These are phyloP conservation scores for Halocynthia roretzi DNA, from an alignment of 23 tunicate genomes.

Conservation along the genomic window DNA sequence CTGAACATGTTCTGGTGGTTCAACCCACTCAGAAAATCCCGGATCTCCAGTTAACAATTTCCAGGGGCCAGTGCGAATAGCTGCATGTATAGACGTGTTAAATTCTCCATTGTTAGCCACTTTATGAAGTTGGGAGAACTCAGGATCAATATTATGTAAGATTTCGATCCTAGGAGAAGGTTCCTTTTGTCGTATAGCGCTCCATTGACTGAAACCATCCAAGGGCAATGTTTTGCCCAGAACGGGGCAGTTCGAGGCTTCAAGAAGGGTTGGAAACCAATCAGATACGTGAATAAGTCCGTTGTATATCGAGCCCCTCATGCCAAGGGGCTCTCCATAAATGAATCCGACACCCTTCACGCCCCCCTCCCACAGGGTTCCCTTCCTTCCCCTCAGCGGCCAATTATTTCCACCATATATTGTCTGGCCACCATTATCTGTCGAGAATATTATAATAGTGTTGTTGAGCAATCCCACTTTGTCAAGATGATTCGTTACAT, in stretches of 20 bases:
- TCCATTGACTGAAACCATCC: constrained; percentile 83
- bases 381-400: constrained; percentile 76
- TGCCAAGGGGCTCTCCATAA: constrained; percentile 46
- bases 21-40: constrained; percentile 52
- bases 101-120: constrained; percentile 7
- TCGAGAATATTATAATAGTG: constrained; percentile 69
- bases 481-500: constrained; percentile 60
- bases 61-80: constrained; percentile 76
- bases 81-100: constrained; percentile 71
- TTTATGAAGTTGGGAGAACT: constrained; percentile 23
- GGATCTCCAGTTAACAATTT: constrained; percentile 78
- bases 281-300: constrained; percentile 83
- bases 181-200: constrained; percentile 28
- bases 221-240: constrained; percentile 37
- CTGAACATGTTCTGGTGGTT: constrained; percentile 67
- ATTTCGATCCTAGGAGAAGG: constrained; percentile 48
- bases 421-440: constrained; percentile 92
- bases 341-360: constrained; percentile 81
- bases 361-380: constrained; percentile 90
- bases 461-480: constrained; percentile 50
- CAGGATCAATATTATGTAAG: constrained; percentile 69
- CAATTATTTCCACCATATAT: constrained; percentile 83
- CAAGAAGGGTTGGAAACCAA: constrained; percentile 89
- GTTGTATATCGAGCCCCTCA: constrained; percentile 22
- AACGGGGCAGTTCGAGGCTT: constrained; percentile 53